phyloP scores from a whole-genome alignment of 2,797 vertebrate genomes.

The Cirrhinus mrigala region DNA sequence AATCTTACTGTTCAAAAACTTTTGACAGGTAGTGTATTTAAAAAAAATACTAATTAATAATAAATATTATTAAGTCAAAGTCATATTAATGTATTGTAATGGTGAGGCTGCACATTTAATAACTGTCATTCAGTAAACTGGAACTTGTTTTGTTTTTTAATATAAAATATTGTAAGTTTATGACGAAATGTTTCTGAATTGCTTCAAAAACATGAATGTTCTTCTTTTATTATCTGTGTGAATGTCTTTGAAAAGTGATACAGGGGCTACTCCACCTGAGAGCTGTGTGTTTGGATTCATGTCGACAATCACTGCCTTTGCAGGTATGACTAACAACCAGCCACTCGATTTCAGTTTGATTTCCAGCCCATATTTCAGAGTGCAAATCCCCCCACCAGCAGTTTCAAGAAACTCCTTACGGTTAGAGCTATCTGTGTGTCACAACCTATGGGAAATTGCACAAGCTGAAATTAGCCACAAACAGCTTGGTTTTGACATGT shows the following conservation, averaged over 20 bases:
- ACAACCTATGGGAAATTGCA: slow-evolving; percentile 25
- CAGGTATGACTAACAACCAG: slow-evolving; percentile 79
- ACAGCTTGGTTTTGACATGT: slow-evolving; percentile 18
- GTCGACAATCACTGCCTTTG: slow-evolving; percentile 89
- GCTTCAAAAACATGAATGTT: not conserved
- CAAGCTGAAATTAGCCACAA: not conserved
- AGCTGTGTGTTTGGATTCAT: slow-evolving; percentile 96
- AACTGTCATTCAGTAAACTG: not conserved
- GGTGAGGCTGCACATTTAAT: not conserved
- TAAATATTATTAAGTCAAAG: not conserved
- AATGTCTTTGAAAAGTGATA: slow-evolving; percentile 79
- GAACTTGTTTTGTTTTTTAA: not conserved
- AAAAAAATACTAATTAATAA: not conserved
- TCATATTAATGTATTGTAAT: not conserved
- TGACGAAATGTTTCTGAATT: not conserved
- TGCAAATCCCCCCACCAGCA: not conserved
- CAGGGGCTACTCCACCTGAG: slow-evolving; percentile 88
- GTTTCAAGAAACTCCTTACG: not conserved
- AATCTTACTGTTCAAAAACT: too few species aligned
- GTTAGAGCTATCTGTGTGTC: slow-evolving; percentile 19
- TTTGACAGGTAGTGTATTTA: too few species aligned
- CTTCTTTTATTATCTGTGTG: not conserved
- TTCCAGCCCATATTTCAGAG: not conserved
- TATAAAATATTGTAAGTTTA: not conserved
- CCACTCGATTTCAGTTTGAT: not conserved